Percentiles rank a stretch among this genome's conserved stretches.
phyloP scores from a whole-genome alignment of 2,797 vertebrate species.

The Gadopsis bispinosus region DNA sequence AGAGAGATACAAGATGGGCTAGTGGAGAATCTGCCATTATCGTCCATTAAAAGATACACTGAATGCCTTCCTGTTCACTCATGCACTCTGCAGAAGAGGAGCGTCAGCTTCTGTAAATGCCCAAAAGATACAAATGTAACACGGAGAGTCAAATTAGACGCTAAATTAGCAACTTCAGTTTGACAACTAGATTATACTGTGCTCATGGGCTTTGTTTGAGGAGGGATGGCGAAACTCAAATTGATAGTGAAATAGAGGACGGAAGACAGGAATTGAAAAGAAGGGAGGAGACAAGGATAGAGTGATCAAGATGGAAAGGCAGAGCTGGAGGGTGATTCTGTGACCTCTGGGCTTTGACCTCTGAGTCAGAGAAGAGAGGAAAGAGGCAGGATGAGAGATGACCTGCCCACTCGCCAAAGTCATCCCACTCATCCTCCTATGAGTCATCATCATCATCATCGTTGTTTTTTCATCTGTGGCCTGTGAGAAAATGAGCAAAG shows the following conservation, averaged over 20 bases:
- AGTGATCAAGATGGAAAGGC: slow-evolving; percentile 28
- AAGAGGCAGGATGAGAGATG: slow-evolving; percentile 46
- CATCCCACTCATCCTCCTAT: slow-evolving; percentile 38
- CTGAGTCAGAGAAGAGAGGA: slow-evolving; percentile 53
- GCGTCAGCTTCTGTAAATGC: not conserved
- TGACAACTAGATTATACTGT: not conserved
- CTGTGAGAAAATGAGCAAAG: slow-evolving; percentile 37
- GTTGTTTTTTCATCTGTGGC: slow-evolving; percentile 24
- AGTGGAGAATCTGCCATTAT: not conserved
- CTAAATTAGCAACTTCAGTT: not conserved
- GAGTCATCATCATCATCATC: slow-evolving; percentile 31
- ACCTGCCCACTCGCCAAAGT: slow-evolving; percentile 41
- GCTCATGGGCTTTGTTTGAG: slow-evolving; percentile 1
- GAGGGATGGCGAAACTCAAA: not conserved
- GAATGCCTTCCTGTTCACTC: not conserved
- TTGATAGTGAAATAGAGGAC: not conserved
- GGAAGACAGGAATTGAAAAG: slow-evolving; percentile 28
- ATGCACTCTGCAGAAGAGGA: not conserved
- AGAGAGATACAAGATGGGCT: not conserved
- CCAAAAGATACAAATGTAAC: not conserved
- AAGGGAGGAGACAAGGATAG: slow-evolving; percentile 3
- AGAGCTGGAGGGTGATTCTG: slow-evolving; percentile 16
- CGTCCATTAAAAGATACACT: not conserved
- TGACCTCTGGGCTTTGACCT: slow-evolving; percentile 52
- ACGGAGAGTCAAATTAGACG: not conserved